Evolutionary conservation across 2,888 invertebrate genomes (phyloP).

Genomic region (Microchrysa polita): DNA sequence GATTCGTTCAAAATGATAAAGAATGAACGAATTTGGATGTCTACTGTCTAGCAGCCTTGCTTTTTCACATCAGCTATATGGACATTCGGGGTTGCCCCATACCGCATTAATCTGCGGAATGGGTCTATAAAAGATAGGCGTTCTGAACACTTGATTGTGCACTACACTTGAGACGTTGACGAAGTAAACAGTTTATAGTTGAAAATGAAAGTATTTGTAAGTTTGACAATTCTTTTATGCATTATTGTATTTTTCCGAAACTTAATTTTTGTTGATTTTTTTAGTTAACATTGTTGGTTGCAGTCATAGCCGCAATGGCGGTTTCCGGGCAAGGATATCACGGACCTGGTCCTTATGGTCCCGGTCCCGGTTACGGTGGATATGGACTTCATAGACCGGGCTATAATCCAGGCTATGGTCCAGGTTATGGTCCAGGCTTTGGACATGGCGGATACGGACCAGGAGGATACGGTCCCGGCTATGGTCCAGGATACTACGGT

Average conservation of each 20-base stretch:
- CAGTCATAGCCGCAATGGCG: not conserved
- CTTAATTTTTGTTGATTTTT: not conserved
- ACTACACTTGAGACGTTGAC: constrained; percentile 18
- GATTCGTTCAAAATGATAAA: not conserved
- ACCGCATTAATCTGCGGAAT: not conserved
- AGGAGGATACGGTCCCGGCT: constrained; percentile 4
- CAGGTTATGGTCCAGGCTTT: constrained; percentile 14
- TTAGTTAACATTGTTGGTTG: not conserved
- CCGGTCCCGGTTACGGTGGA: constrained; percentile 3
- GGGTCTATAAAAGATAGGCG: constrained; percentile 25
- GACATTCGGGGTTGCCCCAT: too few species aligned
- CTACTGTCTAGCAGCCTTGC: not conserved
- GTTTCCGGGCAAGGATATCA: constrained; percentile 14
- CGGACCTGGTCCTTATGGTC: not conserved
- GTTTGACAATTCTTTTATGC: too few species aligned
- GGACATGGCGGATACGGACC: constrained; percentile 1
- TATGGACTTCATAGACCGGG: not conserved
- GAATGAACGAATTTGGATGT: not conserved
- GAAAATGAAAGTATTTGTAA: constrained; percentile 23
- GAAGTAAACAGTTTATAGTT: constrained; percentile 22
- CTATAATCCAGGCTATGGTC: constrained; percentile 17
- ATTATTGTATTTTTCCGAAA: too few species aligned
- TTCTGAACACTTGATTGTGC: constrained; percentile 10
- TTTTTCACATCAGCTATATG: not conserved
- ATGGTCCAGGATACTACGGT: not conserved